A percentile compares a stretch with the other conserved stretches of the same genome.
Conservation (phyloP, 2,888 invertebrate species). For the Cordilura impudica region DNA sequence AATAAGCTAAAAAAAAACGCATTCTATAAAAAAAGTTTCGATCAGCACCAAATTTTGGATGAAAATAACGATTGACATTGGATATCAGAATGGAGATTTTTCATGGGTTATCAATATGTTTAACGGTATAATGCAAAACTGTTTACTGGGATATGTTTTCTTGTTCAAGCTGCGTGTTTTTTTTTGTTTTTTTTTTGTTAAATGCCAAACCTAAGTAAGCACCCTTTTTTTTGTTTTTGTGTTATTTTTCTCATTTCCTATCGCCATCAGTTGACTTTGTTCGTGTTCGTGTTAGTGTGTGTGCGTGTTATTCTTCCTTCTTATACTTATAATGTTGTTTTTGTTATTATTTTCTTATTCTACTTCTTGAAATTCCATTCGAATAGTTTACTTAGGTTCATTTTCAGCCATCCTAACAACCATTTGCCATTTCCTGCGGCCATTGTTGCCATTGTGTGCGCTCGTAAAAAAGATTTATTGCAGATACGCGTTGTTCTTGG, state of each 20-base stretch:
- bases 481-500: conserved; percentile 76
- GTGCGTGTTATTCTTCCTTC: conserved; percentile 29
- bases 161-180: conserved; percentile 32
- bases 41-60: no score
- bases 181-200: conserved; percentile 34
- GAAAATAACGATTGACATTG: no score
- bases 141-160: no score
- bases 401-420: conserved; percentile 67
- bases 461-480: conserved; percentile 78
- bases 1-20: no score
- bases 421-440: conserved; percentile 67
- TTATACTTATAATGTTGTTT: conserved; percentile 43
- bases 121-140: no score
- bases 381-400: conserved; percentile 76
- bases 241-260: conserved; percentile 50
- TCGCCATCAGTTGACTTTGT: conserved; percentile 8
- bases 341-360: conserved; percentile 26
- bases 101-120: no score
- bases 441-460: conserved; percentile 76
- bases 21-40: no score
- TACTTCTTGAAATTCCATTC: conserved; percentile 70
- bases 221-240: conserved; percentile 52
- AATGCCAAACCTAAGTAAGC: conserved; percentile 53
- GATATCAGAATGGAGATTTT: no score
- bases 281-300: conserved; percentile 6